Percentiles rank a stretch among this genome's conserved stretches.
Evolutionary conservation across 2,888 invertebrate species (phyloP).

Genomic region (Phortica magna): DNA sequence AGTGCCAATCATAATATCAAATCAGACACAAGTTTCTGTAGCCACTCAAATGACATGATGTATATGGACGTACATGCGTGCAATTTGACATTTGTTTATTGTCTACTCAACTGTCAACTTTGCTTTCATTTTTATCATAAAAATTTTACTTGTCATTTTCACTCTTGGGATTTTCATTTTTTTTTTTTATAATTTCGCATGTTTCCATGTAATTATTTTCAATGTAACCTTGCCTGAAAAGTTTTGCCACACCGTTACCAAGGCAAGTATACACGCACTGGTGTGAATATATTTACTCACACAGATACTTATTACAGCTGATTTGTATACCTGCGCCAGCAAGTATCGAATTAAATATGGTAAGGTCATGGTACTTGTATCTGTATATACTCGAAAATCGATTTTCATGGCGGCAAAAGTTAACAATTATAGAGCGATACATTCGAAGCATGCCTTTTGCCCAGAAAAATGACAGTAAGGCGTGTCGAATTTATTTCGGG

Average conservation of each 20-base stretch:
- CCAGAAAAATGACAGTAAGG: no score
- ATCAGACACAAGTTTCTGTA: no score
- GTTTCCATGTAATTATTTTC: constrained; percentile 47
- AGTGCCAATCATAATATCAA: no score
- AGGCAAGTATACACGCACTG: constrained; percentile 4
- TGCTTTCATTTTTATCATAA: not conserved
- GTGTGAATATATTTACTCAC: not conserved
- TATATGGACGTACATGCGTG: no score
- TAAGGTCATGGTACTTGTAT: constrained; percentile 20
- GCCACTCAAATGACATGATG: no score
- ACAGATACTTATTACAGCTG: not conserved
- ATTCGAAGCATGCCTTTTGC: no score
- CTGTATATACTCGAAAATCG: not conserved
- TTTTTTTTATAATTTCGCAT: constrained; percentile 52
- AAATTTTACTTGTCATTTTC: not conserved
- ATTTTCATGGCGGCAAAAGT: not conserved
- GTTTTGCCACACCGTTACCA: constrained; percentile 32
- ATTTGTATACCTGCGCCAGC: not conserved
- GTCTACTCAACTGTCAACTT: not conserved
- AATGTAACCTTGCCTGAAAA: constrained; percentile 39
- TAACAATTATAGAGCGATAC: not conserved
- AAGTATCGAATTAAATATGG: not conserved
- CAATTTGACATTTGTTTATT: no score
- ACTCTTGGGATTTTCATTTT: not conserved
- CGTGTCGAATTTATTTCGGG: no score